Percentiles rank a stretch among this genome's conserved stretches.
Evolutionary conservation across 2,113 vertebrate species (phyloP).

Genomic region (Penelope pileata): DNA sequence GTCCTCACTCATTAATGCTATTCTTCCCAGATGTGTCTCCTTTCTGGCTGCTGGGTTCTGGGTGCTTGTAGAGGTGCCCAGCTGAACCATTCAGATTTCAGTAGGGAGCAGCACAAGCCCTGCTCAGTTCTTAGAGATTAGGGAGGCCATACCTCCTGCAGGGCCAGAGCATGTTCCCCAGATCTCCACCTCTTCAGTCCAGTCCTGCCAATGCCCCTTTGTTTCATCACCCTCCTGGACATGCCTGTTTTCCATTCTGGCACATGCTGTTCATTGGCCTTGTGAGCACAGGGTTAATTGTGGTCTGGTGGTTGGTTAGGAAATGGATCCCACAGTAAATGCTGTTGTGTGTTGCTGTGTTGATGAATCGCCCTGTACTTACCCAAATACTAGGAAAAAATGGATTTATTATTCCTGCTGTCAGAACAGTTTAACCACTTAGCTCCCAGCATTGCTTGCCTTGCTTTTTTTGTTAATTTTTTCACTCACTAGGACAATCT

Average conservation of each 20-base stretch:
- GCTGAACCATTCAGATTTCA: background rate
- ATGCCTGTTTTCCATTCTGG: background rate
- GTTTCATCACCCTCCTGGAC: background rate
- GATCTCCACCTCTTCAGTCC: background rate
- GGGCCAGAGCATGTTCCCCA: fast-evolving
- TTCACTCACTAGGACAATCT: background rate
- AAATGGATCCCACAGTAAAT: background rate
- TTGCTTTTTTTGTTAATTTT: background rate
- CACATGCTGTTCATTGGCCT: fast-evolving
- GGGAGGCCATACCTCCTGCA: fast-evolving
- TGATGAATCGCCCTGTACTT: background rate
- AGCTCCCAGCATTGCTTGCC: background rate
- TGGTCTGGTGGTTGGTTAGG: background rate
- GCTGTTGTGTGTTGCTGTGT: background rate
- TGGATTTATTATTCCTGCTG: background rate
- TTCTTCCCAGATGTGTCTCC: background rate
- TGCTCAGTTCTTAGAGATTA: background rate
- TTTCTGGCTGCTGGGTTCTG: background rate
- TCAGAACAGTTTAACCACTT: background rate
- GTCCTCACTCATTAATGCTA: background rate
- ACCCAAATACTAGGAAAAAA: background rate
- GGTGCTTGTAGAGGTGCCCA: background rate
- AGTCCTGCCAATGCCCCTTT: background rate
- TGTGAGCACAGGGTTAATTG: fast-evolving
- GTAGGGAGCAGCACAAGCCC: background rate